A percentile compares a stretch with the other conserved stretches of the same genome.
These are phyloP conservation scores for Asbolus verrucosus DNA, from an alignment of 1,140 invertebrate species.

Conservation along the genomic window DNA sequence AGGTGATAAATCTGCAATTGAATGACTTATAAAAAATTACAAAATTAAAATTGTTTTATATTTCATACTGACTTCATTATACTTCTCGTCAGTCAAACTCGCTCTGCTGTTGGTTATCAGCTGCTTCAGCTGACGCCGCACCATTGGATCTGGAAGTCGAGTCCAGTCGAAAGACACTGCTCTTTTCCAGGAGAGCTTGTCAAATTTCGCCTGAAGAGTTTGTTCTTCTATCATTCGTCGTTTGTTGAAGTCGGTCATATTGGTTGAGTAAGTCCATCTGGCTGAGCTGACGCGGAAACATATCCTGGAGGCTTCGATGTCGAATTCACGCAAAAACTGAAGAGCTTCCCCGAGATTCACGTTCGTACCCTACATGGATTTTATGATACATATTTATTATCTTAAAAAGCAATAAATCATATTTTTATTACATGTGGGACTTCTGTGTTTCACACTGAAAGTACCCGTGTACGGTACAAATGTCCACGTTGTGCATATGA, in stretches of 20 bases:
- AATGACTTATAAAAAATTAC: neutral
- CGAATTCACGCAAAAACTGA: conserved; percentile 79
- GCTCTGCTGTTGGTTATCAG: conserved; percentile 78
- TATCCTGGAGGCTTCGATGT: conserved; percentile 77
- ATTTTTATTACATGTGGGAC: too few species aligned
- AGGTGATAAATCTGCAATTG: conserved; percentile 74
- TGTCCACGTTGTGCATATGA: too few species aligned
- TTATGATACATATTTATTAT: too few species aligned
- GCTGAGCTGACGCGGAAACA: conserved; percentile 76
- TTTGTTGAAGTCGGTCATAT: conserved; percentile 79
- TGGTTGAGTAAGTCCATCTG: conserved; percentile 84
- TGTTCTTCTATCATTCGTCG: conserved; percentile 80
- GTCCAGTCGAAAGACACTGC: conserved; percentile 77
- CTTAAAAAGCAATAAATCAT: too few species aligned
- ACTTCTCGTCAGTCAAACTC: conserved; percentile 80
- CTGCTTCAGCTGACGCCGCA: conserved; percentile 77
- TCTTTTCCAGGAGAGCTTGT: conserved; percentile 79
- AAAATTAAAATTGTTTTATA: too few species aligned
- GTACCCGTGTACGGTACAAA: too few species aligned
- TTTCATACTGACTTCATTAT: conserved; percentile 72
- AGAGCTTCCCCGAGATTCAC: conserved; percentile 76
- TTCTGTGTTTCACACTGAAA: too few species aligned
- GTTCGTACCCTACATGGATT: conserved; percentile 81
- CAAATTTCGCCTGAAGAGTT: conserved; percentile 77
- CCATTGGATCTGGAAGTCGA: conserved; percentile 74